phyloP scores from a whole-genome alignment of 2,888 invertebrate genomes.

The Sphaerophoria rueppellii region DNA sequence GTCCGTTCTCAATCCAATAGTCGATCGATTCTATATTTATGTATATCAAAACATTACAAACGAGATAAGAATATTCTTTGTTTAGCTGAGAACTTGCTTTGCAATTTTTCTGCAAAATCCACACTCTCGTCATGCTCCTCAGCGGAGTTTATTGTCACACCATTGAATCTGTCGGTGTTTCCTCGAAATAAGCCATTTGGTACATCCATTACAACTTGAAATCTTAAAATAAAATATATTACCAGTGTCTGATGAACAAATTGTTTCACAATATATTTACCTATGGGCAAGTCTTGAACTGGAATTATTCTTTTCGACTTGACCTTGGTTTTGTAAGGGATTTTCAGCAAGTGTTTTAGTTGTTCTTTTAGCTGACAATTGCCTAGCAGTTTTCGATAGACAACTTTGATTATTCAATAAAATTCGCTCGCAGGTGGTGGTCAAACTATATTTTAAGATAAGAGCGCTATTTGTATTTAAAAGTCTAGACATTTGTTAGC shows the following conservation, averaged over 20 bases:
- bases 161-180: conserved; percentile 86
- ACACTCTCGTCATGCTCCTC: conserved; percentile 83
- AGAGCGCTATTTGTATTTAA: conserved; percentile 15
- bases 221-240: conserved; percentile 50
- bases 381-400: conserved; percentile 18
- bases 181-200: conserved; percentile 83
- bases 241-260: background rate
- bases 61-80: conserved; percentile 14
- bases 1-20: conserved; percentile 86
- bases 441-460: conserved; percentile 19
- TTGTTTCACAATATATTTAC: conserved; percentile 8
- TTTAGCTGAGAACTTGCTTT: conserved; percentile 83
- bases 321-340: background rate
- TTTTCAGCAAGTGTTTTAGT: background rate
- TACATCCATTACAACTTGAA: conserved; percentile 75
- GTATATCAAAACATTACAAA: conserved; percentile 78
- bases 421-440: conserved; percentile 7
- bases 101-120: conserved; percentile 84
- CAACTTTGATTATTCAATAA: conserved; percentile 15
- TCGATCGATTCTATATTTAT: conserved; percentile 85
- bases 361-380: background rate
- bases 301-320: background rate
- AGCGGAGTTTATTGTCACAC: conserved; percentile 87
- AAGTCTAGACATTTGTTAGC: conserved; percentile 49
- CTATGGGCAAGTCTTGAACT: conserved; percentile 25